Base-by-base conservation (phyloP, 1,140 invertebrate genomes). In the Pseudomyrmex sp. region DNA sequence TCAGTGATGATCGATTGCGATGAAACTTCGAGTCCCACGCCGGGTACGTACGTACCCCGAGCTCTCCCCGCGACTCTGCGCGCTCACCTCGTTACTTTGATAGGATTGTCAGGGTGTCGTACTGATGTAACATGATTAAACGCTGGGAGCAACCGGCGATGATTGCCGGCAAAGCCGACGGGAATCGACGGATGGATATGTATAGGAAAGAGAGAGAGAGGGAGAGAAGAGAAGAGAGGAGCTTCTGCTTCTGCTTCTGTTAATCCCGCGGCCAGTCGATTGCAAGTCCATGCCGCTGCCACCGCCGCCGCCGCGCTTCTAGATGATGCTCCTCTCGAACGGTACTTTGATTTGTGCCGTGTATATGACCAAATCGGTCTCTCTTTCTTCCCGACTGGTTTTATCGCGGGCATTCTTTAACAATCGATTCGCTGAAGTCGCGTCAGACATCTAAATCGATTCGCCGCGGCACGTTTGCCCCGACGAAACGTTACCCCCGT, bases 1-100 rank as follows among this genome's bases (percentile, higher is more conserved):
- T 87, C 82, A 87, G 35, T 20, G 44, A 74, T 74, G 35, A 69
- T 82, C 80, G 76, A 74, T 82, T 80, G 54, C 70, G 69, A 82
- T 82, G 70, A 75, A 82, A 73, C 68, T 82, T 75, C 58, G 26
- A 82, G 44, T 74, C 56, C 35, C 50, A 80, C 46, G 46, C 62
- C 61, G 52, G 35, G 35, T 68, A 66, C 18, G 23, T 48, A 59
- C 58, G 35, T 35, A 35, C 35, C 7, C 7, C 5, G 35, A 35
- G 35, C 35, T 35, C 35, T 35, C 35, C 35, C 35, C 35, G 35
- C 35, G 35, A 35, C 18, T n/a, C 58, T 10, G 26, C 68, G 23
- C 23, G 68, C 72, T 56, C 58, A 58, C 52, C 52, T 87, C 74
- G 85, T 84, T 84, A 84, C 59, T 66, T 62, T 59, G 85, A 84